These are phyloP conservation scores for Varecia variegata DNA, from an alignment of 2,797 vertebrate species.

Conservation along the genomic window DNA sequence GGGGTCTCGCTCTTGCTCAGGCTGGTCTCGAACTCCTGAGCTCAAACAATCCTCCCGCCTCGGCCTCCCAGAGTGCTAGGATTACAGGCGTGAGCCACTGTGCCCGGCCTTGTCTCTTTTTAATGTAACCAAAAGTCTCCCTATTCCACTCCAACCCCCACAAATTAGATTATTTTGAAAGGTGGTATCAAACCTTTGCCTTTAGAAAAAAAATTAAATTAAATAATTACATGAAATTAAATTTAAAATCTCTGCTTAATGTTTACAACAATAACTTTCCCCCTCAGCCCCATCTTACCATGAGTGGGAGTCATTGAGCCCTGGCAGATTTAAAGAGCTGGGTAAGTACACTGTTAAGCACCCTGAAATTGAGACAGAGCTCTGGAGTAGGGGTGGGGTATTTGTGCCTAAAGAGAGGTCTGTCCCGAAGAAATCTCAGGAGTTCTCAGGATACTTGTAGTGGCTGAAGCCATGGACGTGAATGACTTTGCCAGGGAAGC, in stretches of 20 bases:
- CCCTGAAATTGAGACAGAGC: background rate
- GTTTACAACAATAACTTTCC: background rate
- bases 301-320: background rate
- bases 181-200: background rate
- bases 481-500: background rate
- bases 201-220: background rate
- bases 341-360: accelerated
- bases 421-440: background rate
- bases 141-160: background rate
- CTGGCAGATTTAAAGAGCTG: background rate
- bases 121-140: background rate
- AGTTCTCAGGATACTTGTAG: background rate
- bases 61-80: no score
- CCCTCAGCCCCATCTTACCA: accelerated
- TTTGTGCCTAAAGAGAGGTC: background rate
- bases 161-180: background rate
- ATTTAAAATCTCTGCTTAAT: background rate
- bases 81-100: no score
- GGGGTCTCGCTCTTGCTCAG: no score
- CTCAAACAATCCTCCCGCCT: no score
- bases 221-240: background rate
- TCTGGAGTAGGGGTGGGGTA: accelerated
- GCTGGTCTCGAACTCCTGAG: no score
- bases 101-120: background rate
- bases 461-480: background rate